These are phyloP conservation scores for Teinopalpus imperialis DNA, from an alignment of 2,888 invertebrate genomes.

Conservation along the genomic window DNA sequence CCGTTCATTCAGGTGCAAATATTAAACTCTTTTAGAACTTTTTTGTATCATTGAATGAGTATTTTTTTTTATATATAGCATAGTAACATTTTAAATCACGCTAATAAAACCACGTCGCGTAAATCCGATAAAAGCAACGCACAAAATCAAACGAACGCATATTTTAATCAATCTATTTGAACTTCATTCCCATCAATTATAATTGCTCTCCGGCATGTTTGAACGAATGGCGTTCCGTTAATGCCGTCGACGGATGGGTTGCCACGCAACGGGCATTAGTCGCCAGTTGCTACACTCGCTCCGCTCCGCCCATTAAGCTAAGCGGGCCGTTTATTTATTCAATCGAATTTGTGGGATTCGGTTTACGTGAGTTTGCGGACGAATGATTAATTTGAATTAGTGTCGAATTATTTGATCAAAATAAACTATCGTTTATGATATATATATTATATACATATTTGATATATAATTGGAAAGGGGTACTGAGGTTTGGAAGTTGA, in stretches of 20 bases:
- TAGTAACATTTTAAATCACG: too few relatives aligned
- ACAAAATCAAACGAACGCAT: not conserved
- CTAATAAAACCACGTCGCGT: too few relatives aligned
- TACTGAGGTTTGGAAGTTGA: too few relatives aligned
- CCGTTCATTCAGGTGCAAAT: too few relatives aligned
- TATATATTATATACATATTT: too few relatives aligned
- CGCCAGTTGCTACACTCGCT: not conserved
- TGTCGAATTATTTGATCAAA: too few relatives aligned
- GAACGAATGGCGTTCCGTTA: conserved; percentile 18
- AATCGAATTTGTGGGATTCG: not conserved
- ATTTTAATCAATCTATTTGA: conserved; percentile 1
- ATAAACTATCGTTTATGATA: too few relatives aligned
- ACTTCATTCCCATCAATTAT: conserved; percentile 5
- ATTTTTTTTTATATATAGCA: too few relatives aligned
- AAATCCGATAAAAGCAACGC: too few relatives aligned
- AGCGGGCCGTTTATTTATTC: not conserved
- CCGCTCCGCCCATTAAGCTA: conserved; percentile 11
- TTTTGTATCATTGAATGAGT: too few relatives aligned
- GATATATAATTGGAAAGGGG: too few relatives aligned
- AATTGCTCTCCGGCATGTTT: conserved; percentile 7
- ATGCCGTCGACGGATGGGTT: conserved; percentile 15
- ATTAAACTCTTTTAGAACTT: too few relatives aligned
- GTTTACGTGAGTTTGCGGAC: conserved; percentile 4
- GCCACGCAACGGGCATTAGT: conserved; percentile 24
- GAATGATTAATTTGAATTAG: not conserved